Evolutionary conservation across 2,797 vertebrate genomes (phyloP).

Genomic region (Ptychadena robeensis): DNA sequence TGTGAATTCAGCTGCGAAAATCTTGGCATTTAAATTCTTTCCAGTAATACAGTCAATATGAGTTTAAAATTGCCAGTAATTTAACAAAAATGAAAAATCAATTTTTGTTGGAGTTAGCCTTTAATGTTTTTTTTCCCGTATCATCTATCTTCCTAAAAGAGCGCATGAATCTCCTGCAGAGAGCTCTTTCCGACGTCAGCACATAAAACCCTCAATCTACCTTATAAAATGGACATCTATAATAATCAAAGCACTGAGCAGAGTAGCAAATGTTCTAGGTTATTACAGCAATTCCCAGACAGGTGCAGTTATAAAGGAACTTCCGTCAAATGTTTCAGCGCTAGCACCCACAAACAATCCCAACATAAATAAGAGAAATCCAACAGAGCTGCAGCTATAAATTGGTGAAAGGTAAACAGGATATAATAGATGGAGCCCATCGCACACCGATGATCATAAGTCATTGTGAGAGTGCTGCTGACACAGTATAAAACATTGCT

Average conservation of each 20-base stretch:
- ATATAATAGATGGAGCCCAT: conserved; percentile 56
- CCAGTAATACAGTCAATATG: neutral
- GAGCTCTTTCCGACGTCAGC: conserved; percentile 13
- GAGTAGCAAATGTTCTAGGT: conserved; percentile 39
- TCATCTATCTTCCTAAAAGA: neutral
- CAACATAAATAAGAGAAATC: conserved; percentile 58
- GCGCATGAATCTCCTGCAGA: conserved; percentile 8
- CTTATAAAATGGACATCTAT: conserved; percentile 39
- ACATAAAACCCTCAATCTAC: conserved; percentile 27
- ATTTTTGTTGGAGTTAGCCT: neutral
- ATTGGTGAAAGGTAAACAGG: conserved; percentile 58
- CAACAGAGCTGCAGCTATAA: conserved; percentile 48
- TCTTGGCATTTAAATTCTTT: neutral
- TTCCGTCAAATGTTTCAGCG: conserved; percentile 50
- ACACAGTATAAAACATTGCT: conserved; percentile 50
- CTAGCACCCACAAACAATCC: conserved; percentile 39
- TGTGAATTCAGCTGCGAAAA: neutral
- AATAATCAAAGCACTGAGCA: conserved; percentile 40
- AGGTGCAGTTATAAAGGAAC: conserved; percentile 48
- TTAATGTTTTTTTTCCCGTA: neutral
- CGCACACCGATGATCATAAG: conserved; percentile 45
- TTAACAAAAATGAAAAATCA: neutral
- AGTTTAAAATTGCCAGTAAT: neutral
- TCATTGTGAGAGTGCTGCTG: conserved; percentile 46
- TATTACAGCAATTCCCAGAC: conserved; percentile 53